Evolutionary conservation across 2,797 vertebrate genomes (phyloP).

Genomic region (Lithobates pipiens): DNA sequence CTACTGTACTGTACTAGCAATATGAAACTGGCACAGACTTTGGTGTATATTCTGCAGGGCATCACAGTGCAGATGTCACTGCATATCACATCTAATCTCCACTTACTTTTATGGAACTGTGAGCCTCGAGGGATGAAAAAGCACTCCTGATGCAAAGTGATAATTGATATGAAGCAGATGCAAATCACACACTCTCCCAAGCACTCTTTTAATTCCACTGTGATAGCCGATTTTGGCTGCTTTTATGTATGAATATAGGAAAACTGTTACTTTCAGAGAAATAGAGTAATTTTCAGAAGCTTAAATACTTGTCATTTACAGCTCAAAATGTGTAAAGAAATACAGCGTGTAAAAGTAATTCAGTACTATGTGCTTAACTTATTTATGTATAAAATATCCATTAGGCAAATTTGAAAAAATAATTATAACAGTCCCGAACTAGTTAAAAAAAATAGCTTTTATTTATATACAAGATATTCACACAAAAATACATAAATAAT

Average conservation of each 20-base stretch:
- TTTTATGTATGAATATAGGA: not conserved
- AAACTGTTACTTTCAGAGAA: not conserved
- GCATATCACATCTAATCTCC: conserved; percentile 8
- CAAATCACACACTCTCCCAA: conserved; percentile 2
- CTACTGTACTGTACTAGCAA: not conserved
- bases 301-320: not conserved
- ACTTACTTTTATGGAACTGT: conserved; percentile 14
- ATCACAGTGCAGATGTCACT: not conserved
- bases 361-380: not conserved
- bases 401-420: not conserved
- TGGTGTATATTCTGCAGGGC: not conserved
- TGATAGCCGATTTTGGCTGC: not conserved
- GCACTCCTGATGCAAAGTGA: conserved; percentile 18
- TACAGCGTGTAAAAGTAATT: not conserved
- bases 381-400: not conserved
- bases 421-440: not conserved
- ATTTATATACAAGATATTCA: too few species aligned
- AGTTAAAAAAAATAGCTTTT: too few species aligned
- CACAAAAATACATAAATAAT: too few species aligned
- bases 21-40: not conserved
- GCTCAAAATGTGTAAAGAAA: not conserved
- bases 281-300: not conserved
- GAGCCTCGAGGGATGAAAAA: conserved; percentile 17
- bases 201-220: not conserved
- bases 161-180: conserved; percentile 30